Percentiles rank a stretch among this genome's conserved stretches.
These are phyloP conservation scores for Drosophila pseudoobscura DNA, from an alignment of 1,140 invertebrate genomes.

Conservation along the genomic window DNA sequence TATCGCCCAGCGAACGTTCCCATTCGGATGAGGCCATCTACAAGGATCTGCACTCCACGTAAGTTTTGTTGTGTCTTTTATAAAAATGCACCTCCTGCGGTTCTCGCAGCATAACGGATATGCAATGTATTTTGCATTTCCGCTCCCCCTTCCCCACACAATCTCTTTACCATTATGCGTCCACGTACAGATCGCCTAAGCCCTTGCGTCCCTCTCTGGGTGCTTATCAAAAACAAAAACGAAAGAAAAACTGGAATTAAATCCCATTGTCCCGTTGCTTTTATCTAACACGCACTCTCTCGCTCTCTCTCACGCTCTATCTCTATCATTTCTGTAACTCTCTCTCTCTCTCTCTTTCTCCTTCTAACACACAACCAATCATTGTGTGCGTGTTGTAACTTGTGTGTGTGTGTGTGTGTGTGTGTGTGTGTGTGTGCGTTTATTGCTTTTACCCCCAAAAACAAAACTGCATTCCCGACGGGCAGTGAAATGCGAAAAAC, in stretches of 20 bases:
- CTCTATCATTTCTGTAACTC: conserved; percentile 28
- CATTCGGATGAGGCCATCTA: conserved; percentile 93
- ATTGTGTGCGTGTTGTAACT: conserved; percentile 17
- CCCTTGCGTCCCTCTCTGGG: conserved; percentile 18
- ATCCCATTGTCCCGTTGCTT: conserved; percentile 42
- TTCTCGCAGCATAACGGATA: not conserved
- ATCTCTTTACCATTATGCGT: conserved; percentile 49
- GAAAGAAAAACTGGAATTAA: conserved; percentile 20
- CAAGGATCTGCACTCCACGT: conserved; percentile 90
- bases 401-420: conserved; percentile 29
- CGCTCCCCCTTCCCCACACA: conserved; percentile 13
- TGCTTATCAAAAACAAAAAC: conserved; percentile 47
- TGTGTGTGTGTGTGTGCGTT: conserved; percentile 11
- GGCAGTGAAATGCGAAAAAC: conserved; percentile 67
- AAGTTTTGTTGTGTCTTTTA: conserved; percentile 78
- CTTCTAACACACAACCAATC: conserved; percentile 26
- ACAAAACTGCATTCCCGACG: not conserved
- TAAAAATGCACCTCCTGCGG: too few relatives aligned
- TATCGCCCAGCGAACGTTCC: conserved; percentile 84
- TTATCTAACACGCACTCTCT: conserved; percentile 65
- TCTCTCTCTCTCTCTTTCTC: conserved; percentile 38
- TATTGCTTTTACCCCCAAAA: conserved; percentile 11
- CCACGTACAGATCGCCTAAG: conserved; percentile 49
- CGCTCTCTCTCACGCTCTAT: conserved; percentile 43
- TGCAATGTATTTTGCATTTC: conserved; percentile 32